These are phyloP conservation scores for Epistrophella euchroma DNA, from an alignment of 2,888 invertebrate genomes.

Conservation along the genomic window DNA sequence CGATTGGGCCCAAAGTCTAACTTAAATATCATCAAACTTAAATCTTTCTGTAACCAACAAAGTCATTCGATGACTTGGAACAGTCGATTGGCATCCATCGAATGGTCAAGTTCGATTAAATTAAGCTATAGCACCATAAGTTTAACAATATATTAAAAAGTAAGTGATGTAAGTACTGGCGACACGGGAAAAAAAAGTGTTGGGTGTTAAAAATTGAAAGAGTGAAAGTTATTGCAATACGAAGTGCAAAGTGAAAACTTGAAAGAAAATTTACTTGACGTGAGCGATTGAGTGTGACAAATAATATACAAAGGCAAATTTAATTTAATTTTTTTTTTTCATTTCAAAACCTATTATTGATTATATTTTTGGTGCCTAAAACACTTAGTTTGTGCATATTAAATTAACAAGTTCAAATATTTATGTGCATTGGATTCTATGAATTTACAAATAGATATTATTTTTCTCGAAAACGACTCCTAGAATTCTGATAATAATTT, in stretches of 20 bases:
- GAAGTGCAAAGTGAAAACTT: not conserved
- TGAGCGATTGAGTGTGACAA: slow-evolving; percentile 15
- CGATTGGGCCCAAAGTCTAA: not conserved
- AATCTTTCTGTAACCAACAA: slow-evolving; percentile 16
- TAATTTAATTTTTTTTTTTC: too few relatives aligned
- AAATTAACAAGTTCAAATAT: too few relatives aligned
- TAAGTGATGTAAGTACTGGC: slow-evolving; percentile 12
- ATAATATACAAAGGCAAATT: slow-evolving; percentile 25
- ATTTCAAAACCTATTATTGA: too few relatives aligned
- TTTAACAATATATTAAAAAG: slow-evolving; percentile 7
- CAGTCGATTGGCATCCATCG: slow-evolving; percentile 52
- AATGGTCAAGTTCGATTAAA: slow-evolving; percentile 46
- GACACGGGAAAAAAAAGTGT: not conserved
- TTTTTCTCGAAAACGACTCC: too few relatives aligned
- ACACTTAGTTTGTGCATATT: too few relatives aligned
- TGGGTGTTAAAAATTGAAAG: slow-evolving; percentile 5
- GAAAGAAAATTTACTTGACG: not conserved
- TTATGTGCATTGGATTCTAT: too few relatives aligned
- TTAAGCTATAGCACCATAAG: not conserved
- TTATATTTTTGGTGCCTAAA: too few relatives aligned
- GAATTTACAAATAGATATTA: too few relatives aligned
- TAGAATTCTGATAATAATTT: too few relatives aligned
- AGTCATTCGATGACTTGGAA: slow-evolving; percentile 9
- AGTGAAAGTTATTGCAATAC: slow-evolving; percentile 15
- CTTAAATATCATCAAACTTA: slow-evolving; percentile 1